Evolutionary conservation across 2,888 invertebrate genomes (phyloP).

Genomic region (Helicoverpa assulta): DNA sequence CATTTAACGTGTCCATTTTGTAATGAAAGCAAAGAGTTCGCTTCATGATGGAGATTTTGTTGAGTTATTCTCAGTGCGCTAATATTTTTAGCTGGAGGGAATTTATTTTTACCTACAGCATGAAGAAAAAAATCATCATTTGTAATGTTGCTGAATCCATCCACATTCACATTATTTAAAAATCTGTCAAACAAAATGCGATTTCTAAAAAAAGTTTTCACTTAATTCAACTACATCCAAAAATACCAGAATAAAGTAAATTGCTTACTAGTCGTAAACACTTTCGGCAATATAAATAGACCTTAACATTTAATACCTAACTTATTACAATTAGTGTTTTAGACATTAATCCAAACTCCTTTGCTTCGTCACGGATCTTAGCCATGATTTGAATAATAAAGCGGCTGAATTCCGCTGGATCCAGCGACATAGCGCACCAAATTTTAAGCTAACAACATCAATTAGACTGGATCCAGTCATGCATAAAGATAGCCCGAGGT

Average conservation of each 20-base stretch:
- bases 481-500: constrained; percentile 9
- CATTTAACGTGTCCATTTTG: background rate
- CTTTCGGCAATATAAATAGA: background rate
- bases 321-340: constrained; percentile 19
- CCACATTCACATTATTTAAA: no score
- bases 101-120: no score
- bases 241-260: no score
- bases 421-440: constrained; percentile 21
- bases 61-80: no score
- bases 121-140: no score
- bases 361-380: constrained; percentile 25
- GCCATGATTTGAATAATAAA: constrained; percentile 48
- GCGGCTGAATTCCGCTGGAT: constrained; percentile 15
- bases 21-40: no score
- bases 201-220: no score
- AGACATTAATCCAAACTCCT: constrained; percentile 11
- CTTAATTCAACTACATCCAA: no score
- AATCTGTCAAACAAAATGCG: no score
- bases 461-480: constrained; percentile 16
- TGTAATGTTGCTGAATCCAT: no score
- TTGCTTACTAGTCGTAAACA: background rate
- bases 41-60: no score
- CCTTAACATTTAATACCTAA: background rate
- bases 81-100: no score
- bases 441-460: constrained; percentile 33